phyloP scores from a whole-genome alignment of 2,888 invertebrate species.

The Spilosoma lubricipeda region DNA sequence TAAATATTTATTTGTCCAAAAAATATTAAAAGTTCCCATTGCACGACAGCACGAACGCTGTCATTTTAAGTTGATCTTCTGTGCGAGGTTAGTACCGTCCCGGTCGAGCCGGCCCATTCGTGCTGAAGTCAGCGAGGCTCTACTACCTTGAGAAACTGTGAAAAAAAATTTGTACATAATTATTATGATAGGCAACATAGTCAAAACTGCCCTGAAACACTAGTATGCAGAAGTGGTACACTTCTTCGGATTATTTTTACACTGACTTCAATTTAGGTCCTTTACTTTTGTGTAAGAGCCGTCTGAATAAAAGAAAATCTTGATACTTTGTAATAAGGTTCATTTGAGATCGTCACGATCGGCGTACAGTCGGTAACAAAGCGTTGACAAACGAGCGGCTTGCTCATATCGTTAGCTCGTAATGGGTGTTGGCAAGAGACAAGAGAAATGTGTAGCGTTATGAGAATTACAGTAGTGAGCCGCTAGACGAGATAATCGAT shows the following conservation, averaged over 20 bases:
- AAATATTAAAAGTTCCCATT: no score
- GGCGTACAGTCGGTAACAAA: constrained; percentile 48
- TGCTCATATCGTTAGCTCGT: constrained; percentile 55
- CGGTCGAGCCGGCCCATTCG: no score
- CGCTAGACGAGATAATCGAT: constrained; percentile 26
- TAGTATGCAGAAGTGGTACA: constrained; percentile 10
- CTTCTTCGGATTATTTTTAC: constrained; percentile 33
- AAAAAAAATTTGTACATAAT: neutral
- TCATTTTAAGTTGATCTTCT: no score
- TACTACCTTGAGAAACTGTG: no score
- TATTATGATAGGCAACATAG: neutral
- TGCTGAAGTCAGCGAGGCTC: no score
- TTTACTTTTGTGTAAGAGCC: constrained; percentile 38
- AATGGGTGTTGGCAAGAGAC: constrained; percentile 56
- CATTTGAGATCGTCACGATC: constrained; percentile 36
- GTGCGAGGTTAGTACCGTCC: no score
- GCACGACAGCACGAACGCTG: no score
- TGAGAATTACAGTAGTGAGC: constrained; percentile 50
- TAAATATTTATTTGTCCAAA: no score
- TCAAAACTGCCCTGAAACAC: neutral
- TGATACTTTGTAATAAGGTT: constrained; percentile 37
- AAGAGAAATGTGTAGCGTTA: constrained; percentile 55
- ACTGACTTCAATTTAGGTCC: constrained; percentile 29
- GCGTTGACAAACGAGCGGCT: constrained; percentile 57
- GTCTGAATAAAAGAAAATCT: constrained; percentile 18